A percentile compares a stretch with the other conserved stretches of the same genome.
Conservation (phyloP, 1,140 invertebrate genomes). For the Mycetomoellerius zeteki region DNA sequence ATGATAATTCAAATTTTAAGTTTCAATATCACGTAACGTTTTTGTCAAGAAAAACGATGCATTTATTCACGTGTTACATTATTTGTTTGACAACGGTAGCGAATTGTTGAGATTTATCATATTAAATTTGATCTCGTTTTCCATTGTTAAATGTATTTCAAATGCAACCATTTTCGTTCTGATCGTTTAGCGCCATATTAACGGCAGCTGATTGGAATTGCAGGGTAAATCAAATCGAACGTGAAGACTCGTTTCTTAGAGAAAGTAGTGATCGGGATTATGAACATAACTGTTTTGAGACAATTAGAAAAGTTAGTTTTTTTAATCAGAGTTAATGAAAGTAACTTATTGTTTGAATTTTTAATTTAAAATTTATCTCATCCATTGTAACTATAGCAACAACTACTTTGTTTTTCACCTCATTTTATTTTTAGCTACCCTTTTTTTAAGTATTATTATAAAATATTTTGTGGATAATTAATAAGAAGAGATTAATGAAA, state of each 20-base stretch:
- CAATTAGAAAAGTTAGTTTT: constrained; percentile 4
- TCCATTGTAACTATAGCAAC: not conserved
- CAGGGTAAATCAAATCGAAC: not conserved
- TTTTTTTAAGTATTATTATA: not conserved
- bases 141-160: constrained; percentile 5
- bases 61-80: not conserved
- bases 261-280: constrained; percentile 6
- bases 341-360: not conserved
- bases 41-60: not conserved
- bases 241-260: constrained; percentile 1
- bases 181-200: not conserved
- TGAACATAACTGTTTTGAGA: not conserved
- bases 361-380: constrained; percentile 5
- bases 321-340: constrained; percentile 8
- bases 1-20: not conserved
- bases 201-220: constrained; percentile 23
- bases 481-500: not conserved
- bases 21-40: constrained; percentile 12
- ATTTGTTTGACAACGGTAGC: constrained; percentile 33
- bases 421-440: not conserved
- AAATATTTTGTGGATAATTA: constrained; percentile 17
- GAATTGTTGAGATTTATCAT: constrained; percentile 20
- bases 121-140: constrained; percentile 25
- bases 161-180: not conserved
- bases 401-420: not conserved